Base-by-base conservation (phyloP, 2,888 invertebrate species). In the Hirtodrosophila duncani region DNA sequence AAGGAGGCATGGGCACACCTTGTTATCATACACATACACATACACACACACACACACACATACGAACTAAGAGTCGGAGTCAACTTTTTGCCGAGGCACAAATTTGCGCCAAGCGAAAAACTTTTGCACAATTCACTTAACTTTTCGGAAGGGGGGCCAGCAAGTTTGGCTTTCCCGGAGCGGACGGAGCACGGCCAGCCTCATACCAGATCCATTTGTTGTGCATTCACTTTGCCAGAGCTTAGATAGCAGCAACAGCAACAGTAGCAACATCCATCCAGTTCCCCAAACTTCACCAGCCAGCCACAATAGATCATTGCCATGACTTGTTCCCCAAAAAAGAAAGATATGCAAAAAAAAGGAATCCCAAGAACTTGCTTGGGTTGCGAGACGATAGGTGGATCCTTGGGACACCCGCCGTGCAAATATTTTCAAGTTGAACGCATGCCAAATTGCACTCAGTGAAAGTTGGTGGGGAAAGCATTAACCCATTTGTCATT, bases 111-210 rank as follows among this genome's bases (percentile, higher is more conserved):
- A 21, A 61, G 46, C 77, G 55, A 72, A 59, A 75, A 81, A 75
- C 77, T 80, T 75, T 75, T 63, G 53, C 81, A 79, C 81, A 81
- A 75, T 75, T 75, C 75, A 75, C 81, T 75, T 75, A 75, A 75
- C 75, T 75, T 75, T 70, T 75, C 31, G 65, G 80, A 62, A 51
- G 14, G 8, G 11, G 60, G 55, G 58, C 55, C 53, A 59, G 39
- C 81, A 74, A 80, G 78, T 74, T 78, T 56, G 16, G 36, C 53
- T 46, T 37, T 20, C 43, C 26, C 37, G 27, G 59, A 30, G 14
- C 16, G 8, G 11, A 11, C 9, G 31, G 9, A 8, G 11, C 13
- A 48, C 36, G 23, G 13, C n/a, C 18, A 10, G 30, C 30, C 30
- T 30, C 17, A n/a, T n/a, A n/a, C n/a, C 30, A 9, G 30, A 16